Base-by-base conservation (phyloP, 2,888 invertebrate species). In the Slavum lentiscoides region DNA sequence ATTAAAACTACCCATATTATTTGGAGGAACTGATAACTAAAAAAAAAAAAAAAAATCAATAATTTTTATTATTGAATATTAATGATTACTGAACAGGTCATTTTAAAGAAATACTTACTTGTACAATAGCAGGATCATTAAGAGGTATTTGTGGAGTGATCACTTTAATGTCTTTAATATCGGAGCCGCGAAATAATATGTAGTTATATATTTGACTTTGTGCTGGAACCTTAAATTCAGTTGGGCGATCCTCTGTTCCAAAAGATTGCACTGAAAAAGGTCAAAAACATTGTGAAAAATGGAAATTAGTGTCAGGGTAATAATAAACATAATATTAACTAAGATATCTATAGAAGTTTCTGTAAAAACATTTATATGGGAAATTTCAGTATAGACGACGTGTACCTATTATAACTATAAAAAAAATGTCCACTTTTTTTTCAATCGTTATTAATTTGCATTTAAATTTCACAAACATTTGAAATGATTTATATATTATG, bases 141-240 rank as follows among this genome's bases (percentile, higher is more conserved):
- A 95, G 94, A 86, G 95, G 89, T 75, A 93, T 91, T 84, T 92
- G 91, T 76, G 92, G 92, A 88, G 94, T 95, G 83, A 98, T 93
- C 74, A 99, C 97, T 87, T 97, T 91, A 86, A 99, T 95, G 87
- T 99, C 98, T 89, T 99, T 99, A 86, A 99, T 99, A 87, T 99
- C 99, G 84, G 95, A 93, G 69, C 98, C 98, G 84, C 98, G 91
- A 88, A 99, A 99, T 85, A 99, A 91, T 86, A 99, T 99, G 88
- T 97, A 99, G 87, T 99, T 98, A 87, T 98, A 99, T 80, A 98
- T 94, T 88, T 99, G 98, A 88, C 95, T 96, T 87, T 98, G 94
- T 30, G 97, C 95, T 75, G 97, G 95, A 81, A 99, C 97, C 83
- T 96, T 96, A 86, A 93, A 94, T 86, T 95, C 94, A 8, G 97